Percentiles rank a stretch among this genome's conserved stretches.
Evolutionary conservation across 2,797 vertebrate species (phyloP).

Genomic region (Clarias pachynema): DNA sequence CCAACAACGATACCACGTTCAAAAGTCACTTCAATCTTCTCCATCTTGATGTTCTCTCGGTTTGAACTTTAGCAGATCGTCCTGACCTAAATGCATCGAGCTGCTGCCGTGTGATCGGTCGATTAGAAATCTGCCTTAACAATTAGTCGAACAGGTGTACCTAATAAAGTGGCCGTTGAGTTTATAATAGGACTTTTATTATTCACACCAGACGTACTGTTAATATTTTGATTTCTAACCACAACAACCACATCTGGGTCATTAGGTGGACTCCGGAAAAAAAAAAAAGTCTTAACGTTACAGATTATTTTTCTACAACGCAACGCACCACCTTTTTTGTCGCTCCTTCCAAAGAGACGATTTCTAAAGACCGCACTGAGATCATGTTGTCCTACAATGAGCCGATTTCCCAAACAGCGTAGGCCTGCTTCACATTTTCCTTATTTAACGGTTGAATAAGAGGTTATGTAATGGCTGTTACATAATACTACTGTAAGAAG

Average conservation of each 20-base stretch:
- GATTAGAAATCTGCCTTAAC: no score
- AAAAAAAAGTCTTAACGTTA: background rate
- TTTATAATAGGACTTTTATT: background rate
- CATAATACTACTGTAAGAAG: background rate
- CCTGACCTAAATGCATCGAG: no score
- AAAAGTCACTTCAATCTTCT: no score
- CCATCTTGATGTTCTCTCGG: no score
- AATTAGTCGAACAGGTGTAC: no score
- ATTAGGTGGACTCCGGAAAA: background rate
- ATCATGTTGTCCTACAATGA: background rate
- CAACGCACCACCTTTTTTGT: background rate
- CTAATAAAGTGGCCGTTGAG: no score
- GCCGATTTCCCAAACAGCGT: background rate
- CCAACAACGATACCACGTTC: no score
- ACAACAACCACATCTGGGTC: background rate
- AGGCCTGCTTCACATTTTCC: background rate
- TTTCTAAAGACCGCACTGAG: background rate
- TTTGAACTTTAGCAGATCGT: no score
- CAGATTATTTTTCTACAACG: background rate
- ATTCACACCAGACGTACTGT: background rate
- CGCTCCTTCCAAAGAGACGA: background rate
- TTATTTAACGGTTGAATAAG: slow-evolving; percentile 5
- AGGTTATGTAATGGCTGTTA: background rate
- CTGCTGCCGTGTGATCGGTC: no score
- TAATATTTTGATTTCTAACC: background rate